Percentiles rank a stretch among this genome's conserved stretches.
Evolutionary conservation across 1,140 invertebrate species (phyloP).

Genomic region (Ceratina calcarata): DNA sequence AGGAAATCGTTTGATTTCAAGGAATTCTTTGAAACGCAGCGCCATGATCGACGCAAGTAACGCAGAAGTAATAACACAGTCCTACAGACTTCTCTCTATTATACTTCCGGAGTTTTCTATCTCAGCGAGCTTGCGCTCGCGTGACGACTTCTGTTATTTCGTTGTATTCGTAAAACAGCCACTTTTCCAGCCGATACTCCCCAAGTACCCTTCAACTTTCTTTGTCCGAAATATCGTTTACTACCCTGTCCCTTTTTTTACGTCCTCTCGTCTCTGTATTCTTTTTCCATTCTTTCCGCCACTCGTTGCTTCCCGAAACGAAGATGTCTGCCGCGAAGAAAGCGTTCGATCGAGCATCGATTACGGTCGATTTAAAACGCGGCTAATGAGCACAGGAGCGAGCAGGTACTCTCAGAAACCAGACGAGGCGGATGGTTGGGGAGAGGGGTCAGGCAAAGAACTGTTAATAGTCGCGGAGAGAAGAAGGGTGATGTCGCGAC

Average conservation of each 20-base stretch:
- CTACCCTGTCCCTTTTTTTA: conserved; percentile 29
- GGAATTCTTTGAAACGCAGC: conserved; percentile 34
- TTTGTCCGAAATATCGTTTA: conserved; percentile 60
- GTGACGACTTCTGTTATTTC: conserved; percentile 59
- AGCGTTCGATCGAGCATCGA: conserved; percentile 61
- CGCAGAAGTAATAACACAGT: background rate
- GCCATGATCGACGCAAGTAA: conserved; percentile 21
- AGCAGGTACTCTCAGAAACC: conserved; percentile 29
- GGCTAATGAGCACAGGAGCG: conserved; percentile 46
- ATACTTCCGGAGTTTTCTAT: conserved; percentile 17
- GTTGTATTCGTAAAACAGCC: conserved; percentile 70
- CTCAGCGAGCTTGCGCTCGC: conserved; percentile 43
- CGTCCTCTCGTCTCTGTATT: background rate
- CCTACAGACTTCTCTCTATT: background rate
- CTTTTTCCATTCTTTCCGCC: background rate
- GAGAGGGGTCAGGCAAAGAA: conserved; percentile 5
- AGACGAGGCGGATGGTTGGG: background rate
- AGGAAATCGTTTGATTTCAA: conserved; percentile 34
- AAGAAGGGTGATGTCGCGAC: conserved; percentile 36
- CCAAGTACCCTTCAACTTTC: conserved; percentile 66
- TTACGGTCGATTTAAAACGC: conserved; percentile 57
- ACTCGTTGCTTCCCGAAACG: background rate
- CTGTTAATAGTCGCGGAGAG: conserved; percentile 53
- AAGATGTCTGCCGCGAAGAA: conserved; percentile 11
- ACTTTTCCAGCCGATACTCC: conserved; percentile 62